phyloP scores from a whole-genome alignment of 1,140 invertebrate species.

The Ectropis grisescens region DNA sequence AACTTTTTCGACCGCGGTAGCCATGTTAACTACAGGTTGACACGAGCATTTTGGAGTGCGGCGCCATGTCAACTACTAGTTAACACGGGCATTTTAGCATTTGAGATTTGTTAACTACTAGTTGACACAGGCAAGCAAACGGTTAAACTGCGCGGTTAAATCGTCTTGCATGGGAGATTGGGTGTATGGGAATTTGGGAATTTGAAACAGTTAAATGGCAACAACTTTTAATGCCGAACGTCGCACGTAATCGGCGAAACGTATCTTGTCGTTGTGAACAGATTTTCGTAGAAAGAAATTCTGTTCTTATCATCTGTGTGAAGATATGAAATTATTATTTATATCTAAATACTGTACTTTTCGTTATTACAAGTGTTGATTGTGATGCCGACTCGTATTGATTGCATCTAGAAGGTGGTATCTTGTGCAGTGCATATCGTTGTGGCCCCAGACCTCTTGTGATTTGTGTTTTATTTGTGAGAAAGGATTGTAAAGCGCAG shows the following conservation, averaged over 20 bases:
- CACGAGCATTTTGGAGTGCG: too few relatives aligned
- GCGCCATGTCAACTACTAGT: too few relatives aligned
- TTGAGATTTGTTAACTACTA: too few relatives aligned
- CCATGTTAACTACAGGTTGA: too few relatives aligned
- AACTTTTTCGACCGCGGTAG: too few relatives aligned
- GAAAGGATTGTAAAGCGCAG: constrained; percentile 27
- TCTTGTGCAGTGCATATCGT: constrained; percentile 32
- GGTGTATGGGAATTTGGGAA: too few relatives aligned
- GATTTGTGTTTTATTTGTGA: constrained; percentile 41
- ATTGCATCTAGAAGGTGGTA: constrained; percentile 37
- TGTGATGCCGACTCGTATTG: constrained; percentile 41
- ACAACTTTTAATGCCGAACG: constrained; percentile 9
- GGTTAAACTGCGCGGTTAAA: too few relatives aligned
- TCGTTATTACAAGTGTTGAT: constrained; percentile 34
- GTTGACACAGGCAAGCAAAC: too few relatives aligned
- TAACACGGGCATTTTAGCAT: too few relatives aligned
- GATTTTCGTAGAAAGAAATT: constrained; percentile 27
- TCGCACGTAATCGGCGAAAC: constrained; percentile 33
- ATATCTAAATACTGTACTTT: constrained; percentile 39
- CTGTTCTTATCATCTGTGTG: constrained; percentile 32
- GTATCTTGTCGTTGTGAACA: constrained; percentile 24
- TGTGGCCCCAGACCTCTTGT: constrained; percentile 2
- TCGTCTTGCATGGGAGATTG: too few relatives aligned
- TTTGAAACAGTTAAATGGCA: too few relatives aligned
- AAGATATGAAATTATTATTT: constrained; percentile 47